Conservation (phyloP, 2,113 vertebrate species). For the Pycnonotus jocosus region DNA sequence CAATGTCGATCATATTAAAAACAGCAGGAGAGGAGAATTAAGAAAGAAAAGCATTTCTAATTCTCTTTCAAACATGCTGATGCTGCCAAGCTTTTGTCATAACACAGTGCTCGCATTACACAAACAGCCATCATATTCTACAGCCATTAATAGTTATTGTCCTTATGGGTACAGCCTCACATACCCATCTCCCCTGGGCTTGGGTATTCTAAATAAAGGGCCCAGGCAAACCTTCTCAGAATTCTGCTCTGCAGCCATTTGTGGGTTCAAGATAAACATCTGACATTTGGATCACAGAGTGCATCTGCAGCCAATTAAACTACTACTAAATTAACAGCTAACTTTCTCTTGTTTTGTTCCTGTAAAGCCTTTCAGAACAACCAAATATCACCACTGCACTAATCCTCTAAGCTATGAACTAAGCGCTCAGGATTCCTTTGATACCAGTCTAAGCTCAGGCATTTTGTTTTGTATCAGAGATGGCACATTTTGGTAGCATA, state of each 20-base stretch:
- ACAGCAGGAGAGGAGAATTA: slow-evolving; percentile 77
- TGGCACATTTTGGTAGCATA: neutral
- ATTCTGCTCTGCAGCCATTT: slow-evolving; percentile 28
- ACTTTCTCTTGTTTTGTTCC: slow-evolving; percentile 34
- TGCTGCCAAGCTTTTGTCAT: slow-evolving; percentile 78
- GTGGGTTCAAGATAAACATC: slow-evolving; percentile 27
- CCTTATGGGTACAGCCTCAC: slow-evolving; percentile 64
- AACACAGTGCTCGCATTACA: slow-evolving; percentile 69
- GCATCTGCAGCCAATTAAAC: slow-evolving; percentile 51
- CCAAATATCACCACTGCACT: neutral
- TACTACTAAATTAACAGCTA: slow-evolving; percentile 60
- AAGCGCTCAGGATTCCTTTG: neutral
- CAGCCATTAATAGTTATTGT: slow-evolving; percentile 70
- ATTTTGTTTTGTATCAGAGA: neutral
- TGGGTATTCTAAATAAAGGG: slow-evolving; percentile 53
- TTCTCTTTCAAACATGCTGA: slow-evolving; percentile 72
- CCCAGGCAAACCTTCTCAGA: slow-evolving; percentile 52
- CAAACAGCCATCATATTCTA: slow-evolving; percentile 65
- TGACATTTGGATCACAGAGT: slow-evolving; percentile 46
- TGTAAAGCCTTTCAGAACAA: slow-evolving; percentile 15
- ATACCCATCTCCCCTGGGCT: slow-evolving; percentile 51
- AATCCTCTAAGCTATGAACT: neutral
- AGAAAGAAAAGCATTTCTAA: slow-evolving; percentile 81
- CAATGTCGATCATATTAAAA: slow-evolving; percentile 78
- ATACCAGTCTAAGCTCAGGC: neutral